These are phyloP conservation scores for Alfaro cultratus DNA, from an alignment of 2,797 vertebrate genomes.

Conservation along the genomic window DNA sequence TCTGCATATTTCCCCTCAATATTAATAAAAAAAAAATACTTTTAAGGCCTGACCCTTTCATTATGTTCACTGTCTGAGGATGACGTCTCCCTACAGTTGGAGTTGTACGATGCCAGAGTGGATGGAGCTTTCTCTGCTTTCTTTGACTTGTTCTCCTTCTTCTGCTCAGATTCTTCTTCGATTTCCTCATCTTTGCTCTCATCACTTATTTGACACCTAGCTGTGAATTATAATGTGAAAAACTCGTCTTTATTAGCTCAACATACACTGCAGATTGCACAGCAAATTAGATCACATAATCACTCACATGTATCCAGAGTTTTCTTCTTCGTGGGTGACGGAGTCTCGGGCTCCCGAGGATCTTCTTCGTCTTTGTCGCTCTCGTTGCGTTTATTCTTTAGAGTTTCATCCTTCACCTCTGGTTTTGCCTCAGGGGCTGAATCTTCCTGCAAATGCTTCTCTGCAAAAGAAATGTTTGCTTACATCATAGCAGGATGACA, in stretches of 20 bases:
- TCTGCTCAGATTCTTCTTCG: conserved; percentile 36
- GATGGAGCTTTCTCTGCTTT: conserved; percentile 59
- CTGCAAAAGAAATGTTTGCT: conserved; percentile 43
- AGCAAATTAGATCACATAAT: not conserved
- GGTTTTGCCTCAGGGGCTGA: conserved; percentile 50
- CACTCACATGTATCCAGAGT: conserved; percentile 71
- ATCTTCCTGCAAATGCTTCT: conserved; percentile 47
- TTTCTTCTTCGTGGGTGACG: conserved; percentile 69
- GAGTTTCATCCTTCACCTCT: conserved; percentile 40
- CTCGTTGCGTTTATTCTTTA: conserved; percentile 44
- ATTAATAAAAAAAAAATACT: too few species aligned
- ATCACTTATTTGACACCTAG: conserved; percentile 78
- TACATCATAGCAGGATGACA: not conserved
- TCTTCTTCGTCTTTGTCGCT: conserved; percentile 52
- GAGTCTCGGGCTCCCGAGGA: conserved; percentile 34
- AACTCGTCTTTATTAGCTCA: not conserved
- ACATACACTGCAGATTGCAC: not conserved
- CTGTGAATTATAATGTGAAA: conserved; percentile 43
- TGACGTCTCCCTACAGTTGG: conserved; percentile 75
- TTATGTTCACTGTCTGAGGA: conserved; percentile 69
- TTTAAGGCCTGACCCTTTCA: conserved; percentile 66
- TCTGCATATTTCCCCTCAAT: not conserved
- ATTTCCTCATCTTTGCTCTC: conserved; percentile 74
- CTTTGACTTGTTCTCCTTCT: conserved; percentile 44
- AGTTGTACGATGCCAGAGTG: conserved; percentile 77